Evolutionary conservation across 2,113 vertebrate species (phyloP).

Genomic region (Cairina moschata): DNA sequence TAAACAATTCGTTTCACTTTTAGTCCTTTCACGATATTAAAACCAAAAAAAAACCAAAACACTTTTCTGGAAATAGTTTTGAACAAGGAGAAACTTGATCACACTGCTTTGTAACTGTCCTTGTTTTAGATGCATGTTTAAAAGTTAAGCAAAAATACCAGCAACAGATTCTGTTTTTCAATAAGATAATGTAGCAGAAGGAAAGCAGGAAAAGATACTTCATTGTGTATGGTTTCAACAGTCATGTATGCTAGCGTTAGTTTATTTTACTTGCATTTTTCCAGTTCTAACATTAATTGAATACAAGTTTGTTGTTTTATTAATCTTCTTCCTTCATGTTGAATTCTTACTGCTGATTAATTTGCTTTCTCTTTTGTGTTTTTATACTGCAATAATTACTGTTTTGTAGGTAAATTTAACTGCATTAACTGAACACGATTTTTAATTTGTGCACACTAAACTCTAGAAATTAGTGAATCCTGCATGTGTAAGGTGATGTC

Average conservation of each 20-base stretch:
- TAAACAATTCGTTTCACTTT: neutral
- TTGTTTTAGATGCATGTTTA: neutral
- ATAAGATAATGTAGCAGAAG: neutral
- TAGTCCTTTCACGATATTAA: neutral
- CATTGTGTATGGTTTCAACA: neutral
- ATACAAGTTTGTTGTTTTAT: neutral
- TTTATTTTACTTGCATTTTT: neutral
- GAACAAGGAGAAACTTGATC: neutral
- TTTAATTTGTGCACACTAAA: neutral
- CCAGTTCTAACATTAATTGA: neutral
- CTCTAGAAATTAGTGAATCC: neutral
- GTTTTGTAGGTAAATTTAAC: neutral
- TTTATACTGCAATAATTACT: neutral
- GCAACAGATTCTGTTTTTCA: neutral
- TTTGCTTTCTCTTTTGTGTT: neutral
- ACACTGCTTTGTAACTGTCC: neutral
- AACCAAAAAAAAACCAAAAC: neutral
- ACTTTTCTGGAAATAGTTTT: neutral
- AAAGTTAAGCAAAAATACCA: neutral
- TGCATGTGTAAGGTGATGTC: fast-evolving
- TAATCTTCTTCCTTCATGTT: neutral
- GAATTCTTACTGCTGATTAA: neutral
- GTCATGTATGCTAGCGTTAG: neutral
- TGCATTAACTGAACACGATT: neutral
- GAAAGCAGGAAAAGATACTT: neutral